Conservation (phyloP, 53 echinoderm and acorn worm species). For the Antedon mediterranea region DNA sequence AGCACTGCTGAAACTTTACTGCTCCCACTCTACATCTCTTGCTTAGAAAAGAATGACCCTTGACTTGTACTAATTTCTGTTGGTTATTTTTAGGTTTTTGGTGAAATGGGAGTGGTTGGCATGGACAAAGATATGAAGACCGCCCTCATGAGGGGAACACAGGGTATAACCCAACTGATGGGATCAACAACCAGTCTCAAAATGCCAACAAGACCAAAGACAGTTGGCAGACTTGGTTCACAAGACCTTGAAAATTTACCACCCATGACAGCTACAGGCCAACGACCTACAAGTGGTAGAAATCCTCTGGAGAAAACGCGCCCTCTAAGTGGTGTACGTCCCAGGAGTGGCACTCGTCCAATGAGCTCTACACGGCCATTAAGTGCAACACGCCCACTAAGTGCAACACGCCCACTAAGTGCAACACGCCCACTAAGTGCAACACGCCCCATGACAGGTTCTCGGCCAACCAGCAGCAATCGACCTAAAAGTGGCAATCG, state of each 20-base stretch:
- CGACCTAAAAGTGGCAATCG: background rate
- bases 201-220: constrained; percentile 46
- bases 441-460: no score
- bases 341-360: background rate
- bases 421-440: no score
- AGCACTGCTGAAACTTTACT: no score
- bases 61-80: no score
- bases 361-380: background rate
- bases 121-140: constrained; percentile 78
- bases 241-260: constrained; percentile 74
- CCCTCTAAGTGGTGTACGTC: background rate
- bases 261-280: background rate
- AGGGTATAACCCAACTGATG: constrained; percentile 27
- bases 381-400: background rate
- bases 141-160: constrained; percentile 56
- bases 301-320: no score
- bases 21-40: no score
- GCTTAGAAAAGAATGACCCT: no score
- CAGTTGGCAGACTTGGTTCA: constrained; percentile 67
- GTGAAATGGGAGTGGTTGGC: constrained; percentile 95
- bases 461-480: no score
- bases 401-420: background rate
- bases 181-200: constrained; percentile 15
- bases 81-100: constrained; percentile 66
- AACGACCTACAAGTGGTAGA: no score